Evolutionary conservation across 2,888 invertebrate species (phyloP).

Genomic region (Reticulitermes lucifugus): DNA sequence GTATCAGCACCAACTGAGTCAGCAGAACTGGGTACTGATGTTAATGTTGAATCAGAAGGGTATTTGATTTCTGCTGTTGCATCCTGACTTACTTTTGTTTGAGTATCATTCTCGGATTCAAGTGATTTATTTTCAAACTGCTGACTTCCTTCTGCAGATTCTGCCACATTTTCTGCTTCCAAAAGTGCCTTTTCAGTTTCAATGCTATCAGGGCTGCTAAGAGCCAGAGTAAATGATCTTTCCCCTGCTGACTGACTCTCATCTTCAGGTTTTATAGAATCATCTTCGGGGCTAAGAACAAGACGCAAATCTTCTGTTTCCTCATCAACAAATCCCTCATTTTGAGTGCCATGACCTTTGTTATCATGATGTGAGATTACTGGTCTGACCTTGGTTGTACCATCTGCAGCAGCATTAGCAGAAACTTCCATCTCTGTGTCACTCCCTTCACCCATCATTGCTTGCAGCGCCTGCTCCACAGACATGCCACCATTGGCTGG

Average conservation of each 20-base stretch:
- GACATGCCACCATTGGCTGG: constrained; percentile 46
- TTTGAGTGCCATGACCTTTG: background rate
- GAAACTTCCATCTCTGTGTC: constrained; percentile 46
- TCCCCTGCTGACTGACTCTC: constrained; percentile 22
- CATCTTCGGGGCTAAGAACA: constrained; percentile 47
- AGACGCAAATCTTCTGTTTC: constrained; percentile 46
- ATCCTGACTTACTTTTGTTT: no score
- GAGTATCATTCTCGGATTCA: background rate
- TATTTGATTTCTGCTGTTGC: background rate
- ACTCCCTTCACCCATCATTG: constrained; percentile 55
- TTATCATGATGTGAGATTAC: background rate
- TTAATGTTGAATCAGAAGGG: background rate
- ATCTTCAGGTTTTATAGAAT: constrained; percentile 6
- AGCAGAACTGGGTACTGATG: background rate
- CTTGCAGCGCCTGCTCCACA: constrained; percentile 55
- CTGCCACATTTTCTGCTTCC: background rate
- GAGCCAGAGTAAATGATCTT: constrained; percentile 40
- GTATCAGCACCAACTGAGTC: background rate
- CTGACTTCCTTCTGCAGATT: background rate
- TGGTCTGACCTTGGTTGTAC: constrained; percentile 11
- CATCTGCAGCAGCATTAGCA: constrained; percentile 4
- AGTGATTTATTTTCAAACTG: background rate
- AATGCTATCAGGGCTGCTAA: constrained; percentile 40
- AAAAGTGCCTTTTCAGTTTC: constrained; percentile 17
- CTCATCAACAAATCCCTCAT: constrained; percentile 38